Evolutionary conservation across 2,888 invertebrate species (phyloP), one percentile per base, ranked within the genome.

Genomic region (Noctuana brunneofusca): DNA sequence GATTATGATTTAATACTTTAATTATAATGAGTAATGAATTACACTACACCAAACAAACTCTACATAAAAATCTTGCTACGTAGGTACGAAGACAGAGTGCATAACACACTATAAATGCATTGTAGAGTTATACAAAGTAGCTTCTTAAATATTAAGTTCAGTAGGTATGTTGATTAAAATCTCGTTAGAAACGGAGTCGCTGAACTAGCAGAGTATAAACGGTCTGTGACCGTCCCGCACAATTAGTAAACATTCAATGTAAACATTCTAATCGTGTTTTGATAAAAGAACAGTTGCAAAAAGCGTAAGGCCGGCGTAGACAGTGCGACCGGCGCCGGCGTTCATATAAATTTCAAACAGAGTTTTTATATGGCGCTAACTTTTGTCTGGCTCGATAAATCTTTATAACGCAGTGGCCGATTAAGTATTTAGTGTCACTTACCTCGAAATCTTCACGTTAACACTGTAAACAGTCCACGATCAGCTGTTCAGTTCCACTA

Each of bases 391-490:
- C n/a, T n/a, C n/a, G n/a, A n/a, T n/a, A 32, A 12, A 12, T 32
- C 32, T 32, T 12, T 12, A 32, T 24, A 5, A 41, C 9, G 9
- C 4, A 4, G 12, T 12, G 9, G 9, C 12, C 2, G 32, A 2
- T 38, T 9, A 18, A 18, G 9, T 3, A 43, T 0, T 27, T 27
- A 30, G 14, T n/a, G 43, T 6, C 24, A 57, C 63, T 57, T 57
- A 63, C 63, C 63, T 57, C 32, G 30, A 63, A 52, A 63, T 43
- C 24, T 55, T 38, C 58, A 49, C 50, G 48, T 18, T 27, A 12
- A 16, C 64, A 63, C 63, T 35, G 30, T 27, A 60, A 53, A 64
- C 49, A 58, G 50, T 49, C 30, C 64, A 66, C 66, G 57, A 55
- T 53, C 66, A 64, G 64, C 62, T 63, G 64, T 57, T 41, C 41